Percentiles rank a stretch among this genome's conserved stretches.
Conservation (phyloP, 1,140 invertebrate genomes). For the Zaprionus lachaisei region DNA sequence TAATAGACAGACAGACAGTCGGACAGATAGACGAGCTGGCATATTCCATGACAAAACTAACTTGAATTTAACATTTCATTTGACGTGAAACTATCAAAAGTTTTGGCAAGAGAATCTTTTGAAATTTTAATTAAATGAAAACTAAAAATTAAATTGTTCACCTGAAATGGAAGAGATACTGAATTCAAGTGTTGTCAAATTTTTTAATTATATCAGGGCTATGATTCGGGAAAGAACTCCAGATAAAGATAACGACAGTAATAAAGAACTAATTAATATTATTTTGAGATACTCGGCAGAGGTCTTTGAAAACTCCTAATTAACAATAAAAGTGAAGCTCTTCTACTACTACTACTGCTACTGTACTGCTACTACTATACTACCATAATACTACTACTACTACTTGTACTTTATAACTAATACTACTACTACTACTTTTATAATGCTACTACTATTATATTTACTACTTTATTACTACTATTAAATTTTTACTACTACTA, state of each 20-base stretch:
- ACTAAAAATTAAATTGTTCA: conserved; percentile 9
- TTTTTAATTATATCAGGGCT: conserved; percentile 44
- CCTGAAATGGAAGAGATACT: conserved; percentile 3
- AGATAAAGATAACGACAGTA: conserved; percentile 23
- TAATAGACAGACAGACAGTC: neutral
- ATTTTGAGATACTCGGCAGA: neutral
- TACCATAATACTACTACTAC: too few relatives aligned
- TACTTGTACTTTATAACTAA: too few relatives aligned
- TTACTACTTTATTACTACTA: too few relatives aligned
- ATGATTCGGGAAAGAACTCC: neutral
- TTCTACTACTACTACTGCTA: too few relatives aligned
- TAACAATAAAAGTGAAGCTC: neutral
- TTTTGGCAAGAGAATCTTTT: neutral
- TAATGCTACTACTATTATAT: too few relatives aligned
- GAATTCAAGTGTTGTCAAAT: conserved; percentile 16
- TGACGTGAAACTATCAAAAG: neutral
- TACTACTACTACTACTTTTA: too few relatives aligned
- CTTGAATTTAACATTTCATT: conserved; percentile 10
- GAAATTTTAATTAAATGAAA: neutral
- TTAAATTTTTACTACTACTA: too few relatives aligned
- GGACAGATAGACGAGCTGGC: neutral
- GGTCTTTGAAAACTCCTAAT: neutral
- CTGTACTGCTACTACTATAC: too few relatives aligned
- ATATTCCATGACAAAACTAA: neutral
- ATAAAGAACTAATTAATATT: neutral